Evolutionary conservation across 92 coral and sea anemone species (phyloP), one percentile per base, ranked within the genome.

Genomic region (Paragorgia papillata): DNA sequence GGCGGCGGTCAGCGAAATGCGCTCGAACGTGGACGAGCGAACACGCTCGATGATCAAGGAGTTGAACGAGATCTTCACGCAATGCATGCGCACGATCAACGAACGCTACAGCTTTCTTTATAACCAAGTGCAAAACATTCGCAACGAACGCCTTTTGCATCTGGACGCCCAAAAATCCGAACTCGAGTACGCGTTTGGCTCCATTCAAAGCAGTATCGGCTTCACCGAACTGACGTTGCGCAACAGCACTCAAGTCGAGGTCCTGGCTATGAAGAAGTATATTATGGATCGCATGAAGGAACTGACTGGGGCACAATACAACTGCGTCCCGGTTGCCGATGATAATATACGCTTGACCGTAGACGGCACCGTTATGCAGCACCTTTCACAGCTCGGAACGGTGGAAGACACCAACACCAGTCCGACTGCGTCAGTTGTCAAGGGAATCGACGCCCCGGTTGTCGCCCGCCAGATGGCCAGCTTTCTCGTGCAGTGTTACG

Each of bases 271-370:
- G 78, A 71, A 71, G 41, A 71, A 71, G 64, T 71, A 71, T 37
- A 71, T 71, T 17, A 71, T 71, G 78, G 78, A 71, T 71, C 78
- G 78, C 14, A 71, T 71, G 78, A 71, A 71, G 28, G 78, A 71
- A n/a, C 26, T 71, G 25, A 71, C 78, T 53, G 78, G 78, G 4
- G 78, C 78, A 31, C 78, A 71, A 26, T 71, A 71, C 65, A 71
- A 71, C 32, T 71, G 78, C 25, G 57, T 71, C 32, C 78, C 78
- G n/a, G 78, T 71, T 2, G 78, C 78, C 35, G 78, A 71, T 55
- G 78, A 71, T 64, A 71, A 71, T 57, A 71, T 71, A 31, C 78
- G 78, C 31, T 37, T 71, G 65, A 71, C 78, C 9, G 64, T 71
- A 13, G 78, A 71, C 43, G 41, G 64, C 1, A 68, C 58, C 2